Evolutionary conservation across 1,140 invertebrate species (phyloP).

Genomic region (Acromyrmex echinatior): DNA sequence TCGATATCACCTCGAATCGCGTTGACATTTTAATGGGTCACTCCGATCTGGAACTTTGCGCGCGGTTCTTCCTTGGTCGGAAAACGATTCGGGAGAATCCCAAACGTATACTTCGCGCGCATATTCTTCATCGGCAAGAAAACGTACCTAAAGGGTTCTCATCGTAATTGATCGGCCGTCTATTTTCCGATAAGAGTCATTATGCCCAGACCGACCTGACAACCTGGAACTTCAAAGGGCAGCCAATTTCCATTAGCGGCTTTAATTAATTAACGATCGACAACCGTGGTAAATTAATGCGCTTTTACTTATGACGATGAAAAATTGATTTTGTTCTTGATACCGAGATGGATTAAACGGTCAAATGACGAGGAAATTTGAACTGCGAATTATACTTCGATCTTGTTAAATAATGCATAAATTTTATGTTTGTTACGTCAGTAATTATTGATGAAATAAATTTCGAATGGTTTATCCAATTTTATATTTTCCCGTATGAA

Average conservation of each 20-base stretch:
- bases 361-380: background rate
- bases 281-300: constrained; percentile 67
- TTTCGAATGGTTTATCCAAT: background rate
- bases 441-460: background rate
- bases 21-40: constrained; percentile 51
- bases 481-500: background rate
- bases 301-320: constrained; percentile 1
- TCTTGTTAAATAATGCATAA: background rate
- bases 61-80: background rate
- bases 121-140: constrained; percentile 29
- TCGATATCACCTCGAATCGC: constrained; percentile 54
- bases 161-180: constrained; percentile 69
- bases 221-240: constrained; percentile 42
- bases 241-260: constrained; percentile 63
- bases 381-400: background rate
- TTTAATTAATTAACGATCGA: constrained; percentile 66
- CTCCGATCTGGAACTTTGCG: constrained; percentile 8
- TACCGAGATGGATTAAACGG: background rate
- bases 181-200: constrained; percentile 67
- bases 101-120: background rate
- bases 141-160: constrained; percentile 48
- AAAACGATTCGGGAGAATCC: background rate
- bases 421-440: background rate
- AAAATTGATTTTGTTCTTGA: constrained; percentile 42
- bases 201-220: constrained; percentile 33